Base-by-base conservation (phyloP, 2,797 vertebrate species). In the Clarias platycephalus region DNA sequence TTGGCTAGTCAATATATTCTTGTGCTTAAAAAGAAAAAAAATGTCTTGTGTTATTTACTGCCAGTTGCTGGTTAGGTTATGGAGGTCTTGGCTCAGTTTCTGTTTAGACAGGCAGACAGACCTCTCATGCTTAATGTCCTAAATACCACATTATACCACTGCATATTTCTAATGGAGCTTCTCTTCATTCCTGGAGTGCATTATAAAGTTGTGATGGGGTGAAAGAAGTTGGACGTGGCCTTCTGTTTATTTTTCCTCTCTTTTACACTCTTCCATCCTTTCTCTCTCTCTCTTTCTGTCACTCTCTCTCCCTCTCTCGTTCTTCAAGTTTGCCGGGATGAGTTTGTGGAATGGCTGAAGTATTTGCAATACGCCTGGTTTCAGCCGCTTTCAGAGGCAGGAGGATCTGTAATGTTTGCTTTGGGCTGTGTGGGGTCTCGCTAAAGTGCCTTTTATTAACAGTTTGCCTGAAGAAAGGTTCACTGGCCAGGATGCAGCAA, bases 371-470 rank as follows among this genome's bases (percentile, higher is more conserved):
- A 80, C 28, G 84, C 58, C 57, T 84, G 49, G 76, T 85, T 84
- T 72, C 44, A 72, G 77, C 57, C 66, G 71, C 84, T 85, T 85
- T 85, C 62, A 62, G 76, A 83, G 80, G 83, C 84, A 85, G 77
- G 83, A 86, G 80, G 82, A 83, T 82, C 85, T 86, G 66, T 78
- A 83, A 83, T 88, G 87, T 91, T 90, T 88, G 88, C 85, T 87
- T 90, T 88, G 84, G 87, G 82, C 85, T 84, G 86, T 58, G 28
- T 62, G 67, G 83, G 86, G 86, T 90, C 89, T 86, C 88, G 81
- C 86, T 88, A 83, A 90, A 89, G 87, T 87, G 89, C 76, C 83
- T 87, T 88, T 87, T 89, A 86, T 90, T 87, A 87, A 86, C 88
- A 86, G 84, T 88, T 89, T 82, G 87, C 82, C 88, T 85, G 82